Evolutionary conservation across 2,797 vertebrate genomes (phyloP).

Genomic region (Urocyon cinereoargenteus): DNA sequence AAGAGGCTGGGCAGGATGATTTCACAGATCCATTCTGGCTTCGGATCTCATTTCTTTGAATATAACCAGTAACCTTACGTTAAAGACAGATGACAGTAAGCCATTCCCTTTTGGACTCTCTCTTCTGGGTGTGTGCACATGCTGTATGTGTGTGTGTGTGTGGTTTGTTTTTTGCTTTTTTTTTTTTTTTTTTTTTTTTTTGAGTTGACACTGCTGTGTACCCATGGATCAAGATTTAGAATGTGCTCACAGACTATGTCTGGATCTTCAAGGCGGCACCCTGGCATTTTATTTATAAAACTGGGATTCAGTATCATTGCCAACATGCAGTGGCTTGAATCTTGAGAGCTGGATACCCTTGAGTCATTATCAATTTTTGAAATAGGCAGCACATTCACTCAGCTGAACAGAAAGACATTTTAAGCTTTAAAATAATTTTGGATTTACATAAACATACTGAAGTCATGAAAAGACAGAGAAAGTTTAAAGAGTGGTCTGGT

Average conservation of each 20-base stretch:
- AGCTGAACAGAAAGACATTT: constrained; percentile 74
- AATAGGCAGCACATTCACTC: constrained; percentile 78
- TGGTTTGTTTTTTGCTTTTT: background rate
- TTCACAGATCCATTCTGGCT: background rate
- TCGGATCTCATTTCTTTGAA: background rate
- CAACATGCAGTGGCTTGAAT: constrained; percentile 84
- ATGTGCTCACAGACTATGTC: constrained; percentile 79
- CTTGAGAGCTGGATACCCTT: constrained; percentile 84
- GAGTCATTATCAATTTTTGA: constrained; percentile 86
- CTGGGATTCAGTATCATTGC: constrained; percentile 81
- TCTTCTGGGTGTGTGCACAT: background rate
- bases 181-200: constrained; percentile 36
- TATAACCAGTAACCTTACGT: background rate
- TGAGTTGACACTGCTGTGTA: constrained; percentile 57
- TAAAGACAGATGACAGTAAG: background rate
- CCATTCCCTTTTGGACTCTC: constrained; percentile 72
- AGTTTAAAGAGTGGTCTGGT: constrained; percentile 45
- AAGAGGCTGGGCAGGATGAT: background rate
- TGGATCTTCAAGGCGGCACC: constrained; percentile 85
- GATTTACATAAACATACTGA: constrained; percentile 54
- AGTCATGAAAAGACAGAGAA: constrained; percentile 64
- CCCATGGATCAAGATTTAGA: constrained; percentile 60
- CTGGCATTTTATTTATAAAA: constrained; percentile 88
- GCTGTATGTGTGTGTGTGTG: no score
- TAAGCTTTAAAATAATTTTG: constrained; percentile 61